Evolutionary conservation across 1,140 invertebrate species (phyloP), one percentile per base, ranked within the genome.

Genomic region (Wasmannia auropunctata): DNA sequence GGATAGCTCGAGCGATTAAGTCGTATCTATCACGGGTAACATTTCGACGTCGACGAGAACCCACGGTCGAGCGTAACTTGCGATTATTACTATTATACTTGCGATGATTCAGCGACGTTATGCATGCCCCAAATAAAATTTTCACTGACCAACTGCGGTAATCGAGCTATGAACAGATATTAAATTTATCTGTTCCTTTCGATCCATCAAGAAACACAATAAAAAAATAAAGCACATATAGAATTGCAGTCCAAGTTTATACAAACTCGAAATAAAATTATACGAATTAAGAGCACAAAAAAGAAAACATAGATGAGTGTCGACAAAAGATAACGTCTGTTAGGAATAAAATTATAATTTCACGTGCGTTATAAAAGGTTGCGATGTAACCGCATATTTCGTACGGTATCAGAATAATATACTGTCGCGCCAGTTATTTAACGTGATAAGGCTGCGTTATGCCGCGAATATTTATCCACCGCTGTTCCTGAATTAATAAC

Each of bases 1-100:
- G 63, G 72, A 75, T 70, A 72, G 67, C 54, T 28, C n/a, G 54
- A 22, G 31, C 51, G 88, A 85, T 90, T 85, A 87, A 90, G 62
- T 72, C 51, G 60, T 79, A 77, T 87, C 56, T 54, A 69, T 87
- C 60, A 34, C 8, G 34, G 22, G 34, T 69, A n/a, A 49, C 16
- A 46, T 76, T 86, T 88, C 67, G 25, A 58, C 65, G 79, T 43
- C 16, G 56, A 43, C 37, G 74, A 43, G 74, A 43, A 25, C 16
- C 60, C 37, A 37, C 49, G 28, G 34, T 8, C 8, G 72, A 58
- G 22, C 31, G 22, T 34, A 65, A 81, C 34, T 70, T 40, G 34
- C 25, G 56, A 81, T 81, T 83, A 83, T 83, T n/a, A n/a, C n/a
- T 74, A 83, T 67, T 28, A 74, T 22, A n/a, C 6, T 43, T 28